These are phyloP conservation scores for Mythimna impura DNA, from an alignment of 2,888 invertebrate genomes.

Conservation along the genomic window DNA sequence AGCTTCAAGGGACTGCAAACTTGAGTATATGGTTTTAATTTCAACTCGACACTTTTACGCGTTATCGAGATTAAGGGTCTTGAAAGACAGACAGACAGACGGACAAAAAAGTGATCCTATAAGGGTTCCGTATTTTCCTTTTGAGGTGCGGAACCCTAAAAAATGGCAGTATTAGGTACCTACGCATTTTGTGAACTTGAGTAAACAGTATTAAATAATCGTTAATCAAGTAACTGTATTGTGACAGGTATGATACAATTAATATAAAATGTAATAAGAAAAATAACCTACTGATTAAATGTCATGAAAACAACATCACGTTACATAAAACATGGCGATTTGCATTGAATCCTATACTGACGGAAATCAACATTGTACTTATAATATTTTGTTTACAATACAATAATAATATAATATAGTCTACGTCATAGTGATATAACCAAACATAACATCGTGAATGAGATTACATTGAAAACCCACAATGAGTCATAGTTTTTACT, in stretches of 20 bases:
- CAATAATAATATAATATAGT: background rate
- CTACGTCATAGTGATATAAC: constrained; percentile 40
- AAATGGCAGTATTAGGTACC: no score
- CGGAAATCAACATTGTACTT: constrained; percentile 25
- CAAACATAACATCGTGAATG: constrained; percentile 13
- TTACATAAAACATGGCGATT: constrained; percentile 30
- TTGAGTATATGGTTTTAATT: no score
- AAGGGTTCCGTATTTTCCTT: no score
- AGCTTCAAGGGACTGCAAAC: no score
- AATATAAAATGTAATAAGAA: constrained; percentile 14
- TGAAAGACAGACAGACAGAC: no score
- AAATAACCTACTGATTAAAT: constrained; percentile 29
- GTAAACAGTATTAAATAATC: constrained; percentile 25
- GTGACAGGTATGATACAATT: constrained; percentile 7
- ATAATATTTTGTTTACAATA: constrained; percentile 48
- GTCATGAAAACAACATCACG: constrained; percentile 19
- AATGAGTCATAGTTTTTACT: constrained; percentile 35
- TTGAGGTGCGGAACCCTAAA: background rate
- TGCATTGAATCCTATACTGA: constrained; percentile 15
- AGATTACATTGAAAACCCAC: constrained; percentile 24
- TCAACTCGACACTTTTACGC: no score
- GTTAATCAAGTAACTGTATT: constrained; percentile 2
- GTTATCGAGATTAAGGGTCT: no score
- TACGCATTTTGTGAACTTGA: constrained; percentile 6
- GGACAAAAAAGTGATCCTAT: no score